Conservation (phyloP, 1,140 invertebrate species). For the Cephus cinctus region DNA sequence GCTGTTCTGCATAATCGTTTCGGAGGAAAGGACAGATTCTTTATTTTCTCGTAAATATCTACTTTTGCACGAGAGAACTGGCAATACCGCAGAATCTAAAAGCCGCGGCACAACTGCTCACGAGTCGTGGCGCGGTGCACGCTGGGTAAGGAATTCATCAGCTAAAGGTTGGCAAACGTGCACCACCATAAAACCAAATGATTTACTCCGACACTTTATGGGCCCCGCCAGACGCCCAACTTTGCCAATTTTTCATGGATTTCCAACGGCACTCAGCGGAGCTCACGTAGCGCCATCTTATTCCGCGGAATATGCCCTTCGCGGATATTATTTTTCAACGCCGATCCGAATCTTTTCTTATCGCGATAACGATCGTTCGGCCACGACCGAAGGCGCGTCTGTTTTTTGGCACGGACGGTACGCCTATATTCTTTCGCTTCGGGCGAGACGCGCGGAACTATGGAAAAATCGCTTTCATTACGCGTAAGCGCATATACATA, state of each 20-base stretch:
- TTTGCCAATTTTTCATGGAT: conserved; percentile 56
- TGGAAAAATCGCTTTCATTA: conserved; percentile 37
- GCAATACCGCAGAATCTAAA: conserved; percentile 14
- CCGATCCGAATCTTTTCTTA: neutral
- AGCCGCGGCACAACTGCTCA: conserved; percentile 23
- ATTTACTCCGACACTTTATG: conserved; percentile 57
- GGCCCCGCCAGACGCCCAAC: conserved; percentile 45
- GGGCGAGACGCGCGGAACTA: conserved; percentile 19
- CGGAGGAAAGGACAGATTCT: too few species aligned
- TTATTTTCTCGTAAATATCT: too few species aligned
- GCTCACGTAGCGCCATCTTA: conserved; percentile 25
- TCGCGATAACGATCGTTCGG: neutral
- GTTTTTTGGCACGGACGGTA: conserved; percentile 15
- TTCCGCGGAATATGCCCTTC: conserved; percentile 12
- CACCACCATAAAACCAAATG: conserved; percentile 55
- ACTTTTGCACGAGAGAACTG: conserved; percentile 20
- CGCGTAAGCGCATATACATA: conserved; percentile 6
- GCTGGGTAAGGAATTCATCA: conserved; percentile 54
- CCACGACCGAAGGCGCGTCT: neutral
- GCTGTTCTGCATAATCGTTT: too few species aligned
- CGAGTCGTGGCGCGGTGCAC: conserved; percentile 19
- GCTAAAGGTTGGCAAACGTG: conserved; percentile 53
- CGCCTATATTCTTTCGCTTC: conserved; percentile 20
- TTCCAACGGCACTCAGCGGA: conserved; percentile 32
- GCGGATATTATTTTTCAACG: conserved; percentile 14